phyloP scores from a whole-genome alignment of 2,113 vertebrate species.

The Seriola dumerili region DNA sequence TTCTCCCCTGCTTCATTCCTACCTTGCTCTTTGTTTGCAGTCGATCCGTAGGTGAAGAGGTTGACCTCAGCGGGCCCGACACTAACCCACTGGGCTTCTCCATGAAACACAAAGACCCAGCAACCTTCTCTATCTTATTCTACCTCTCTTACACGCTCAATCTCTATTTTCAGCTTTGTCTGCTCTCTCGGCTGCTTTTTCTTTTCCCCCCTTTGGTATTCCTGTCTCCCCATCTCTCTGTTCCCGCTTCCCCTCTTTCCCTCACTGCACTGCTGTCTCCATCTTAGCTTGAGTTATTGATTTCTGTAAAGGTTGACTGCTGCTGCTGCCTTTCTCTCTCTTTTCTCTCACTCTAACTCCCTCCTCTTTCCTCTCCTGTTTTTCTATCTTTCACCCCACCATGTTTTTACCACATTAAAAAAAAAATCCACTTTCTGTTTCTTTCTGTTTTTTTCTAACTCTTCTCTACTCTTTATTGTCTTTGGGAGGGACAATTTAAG shows the following conservation, averaged over 20 bases:
- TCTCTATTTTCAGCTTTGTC: conserved; percentile 57
- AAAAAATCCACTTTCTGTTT: conserved; percentile 21
- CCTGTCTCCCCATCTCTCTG: conserved; percentile 20
- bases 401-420: neutral
- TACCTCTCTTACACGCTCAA: conserved; percentile 44
- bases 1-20: conserved; percentile 42
- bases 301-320: conserved; percentile 75
- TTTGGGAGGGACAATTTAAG: neutral
- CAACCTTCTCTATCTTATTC: conserved; percentile 62
- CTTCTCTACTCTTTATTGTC: neutral
- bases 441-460: conserved; percentile 19
- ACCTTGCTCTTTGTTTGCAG: conserved; percentile 65
- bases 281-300: conserved; percentile 74
- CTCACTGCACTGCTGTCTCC: conserved; percentile 65
- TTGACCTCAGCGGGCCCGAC: conserved; percentile 59
- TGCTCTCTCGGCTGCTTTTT: conserved; percentile 34
- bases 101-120: conserved; percentile 52
- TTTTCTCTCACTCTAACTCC: conserved; percentile 12
- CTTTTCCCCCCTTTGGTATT: conserved; percentile 47
- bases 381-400: conserved; percentile 20
- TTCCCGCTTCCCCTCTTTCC: conserved; percentile 41
- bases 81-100: conserved; percentile 60
- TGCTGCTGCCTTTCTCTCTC: conserved; percentile 38
- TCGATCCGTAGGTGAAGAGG: conserved; percentile 65
- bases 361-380: conserved; percentile 12